Conservation (phyloP, 2,888 invertebrate genomes). For the Galeruca laticollis region DNA sequence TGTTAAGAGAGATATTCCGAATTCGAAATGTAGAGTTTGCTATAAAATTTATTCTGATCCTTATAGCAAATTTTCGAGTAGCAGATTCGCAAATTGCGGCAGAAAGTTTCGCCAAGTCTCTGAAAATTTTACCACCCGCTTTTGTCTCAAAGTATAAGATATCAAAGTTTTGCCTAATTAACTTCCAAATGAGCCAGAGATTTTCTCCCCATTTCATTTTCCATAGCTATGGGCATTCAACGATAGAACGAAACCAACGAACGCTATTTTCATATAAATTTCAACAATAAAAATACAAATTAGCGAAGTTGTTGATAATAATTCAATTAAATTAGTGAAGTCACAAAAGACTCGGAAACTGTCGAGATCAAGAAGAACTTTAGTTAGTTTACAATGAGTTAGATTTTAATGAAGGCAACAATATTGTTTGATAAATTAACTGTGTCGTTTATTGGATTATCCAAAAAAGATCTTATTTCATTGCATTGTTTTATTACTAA, state of each 20-base stretch:
- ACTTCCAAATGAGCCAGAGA: slow-evolving; percentile 62
- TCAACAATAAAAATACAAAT: slow-evolving; percentile 19
- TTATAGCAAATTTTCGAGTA: slow-evolving; percentile 64
- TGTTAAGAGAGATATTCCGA: slow-evolving; percentile 24
- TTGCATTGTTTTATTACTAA: too few relatives aligned
- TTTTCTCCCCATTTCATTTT: slow-evolving; percentile 50
- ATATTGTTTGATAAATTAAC: too few relatives aligned
- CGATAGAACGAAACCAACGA: slow-evolving; percentile 2
- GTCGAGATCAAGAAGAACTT: background rate
- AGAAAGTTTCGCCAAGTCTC: slow-evolving; percentile 59
- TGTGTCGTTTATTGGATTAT: too few relatives aligned
- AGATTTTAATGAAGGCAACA: background rate
- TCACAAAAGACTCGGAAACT: background rate
- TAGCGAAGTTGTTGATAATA: background rate
- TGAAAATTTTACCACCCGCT: slow-evolving; percentile 61
- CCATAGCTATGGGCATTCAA: slow-evolving; percentile 27
- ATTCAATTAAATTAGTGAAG: background rate
- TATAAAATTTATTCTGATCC: slow-evolving; percentile 62
- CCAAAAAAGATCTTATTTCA: too few relatives aligned
- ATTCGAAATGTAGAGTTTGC: slow-evolving; percentile 42
- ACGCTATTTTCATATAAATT: slow-evolving; percentile 40
- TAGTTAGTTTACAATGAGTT: background rate
- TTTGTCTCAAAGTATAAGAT: slow-evolving; percentile 58
- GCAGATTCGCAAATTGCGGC: slow-evolving; percentile 62
- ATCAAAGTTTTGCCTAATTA: slow-evolving; percentile 64